Evolutionary conservation across 2,797 vertebrate genomes (phyloP), one percentile per base, ranked within the genome.

Genomic region (Kryptopterus vitreolus): DNA sequence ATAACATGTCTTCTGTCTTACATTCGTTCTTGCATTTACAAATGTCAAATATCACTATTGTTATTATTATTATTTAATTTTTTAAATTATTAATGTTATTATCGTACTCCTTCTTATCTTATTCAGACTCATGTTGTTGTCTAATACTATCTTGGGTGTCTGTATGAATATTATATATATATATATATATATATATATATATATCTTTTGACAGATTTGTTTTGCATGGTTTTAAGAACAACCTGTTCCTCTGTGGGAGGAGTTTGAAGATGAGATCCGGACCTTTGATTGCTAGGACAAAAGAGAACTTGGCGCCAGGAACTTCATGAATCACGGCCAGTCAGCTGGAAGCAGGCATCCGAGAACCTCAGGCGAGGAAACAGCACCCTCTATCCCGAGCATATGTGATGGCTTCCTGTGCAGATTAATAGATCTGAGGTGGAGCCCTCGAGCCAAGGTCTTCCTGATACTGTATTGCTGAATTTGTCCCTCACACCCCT

Each of bases 351-450:
- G 50, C n/a, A 29, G 22, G 69, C 53, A 50, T 72, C 29, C 29
- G 59, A 50, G 61, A 57, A 57, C 62, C 73, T 65, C 69, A 82
- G 59, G 62, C 24, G 68, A 80, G 63, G 80, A 86, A 86, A 86
- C 81, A 81, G 81, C 82, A 75, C 85, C 85, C 83, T 82, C 81
- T 84, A 81, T 50, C 85, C 68, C 68, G 59, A 61, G 31, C 70
- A 15, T 35, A 53, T 31, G 52, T 20, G 31, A 78, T n/a, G 9
- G 16, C 22, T 59, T 77, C 68, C 76, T 62, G 72, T 59, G 33
- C 58, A 75, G 31, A 69, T 78, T 50, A 77, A 77, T 79, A 62
- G 15, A 62, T 70, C 57, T 80, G 43, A 52, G 24, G 31, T 66
- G 26, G 65, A 57, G 70, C 70, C 31, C 69, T 70, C 38, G n/a